Base-by-base conservation (phyloP, 2,113 vertebrate genomes). In the Phainopepla nitens region DNA sequence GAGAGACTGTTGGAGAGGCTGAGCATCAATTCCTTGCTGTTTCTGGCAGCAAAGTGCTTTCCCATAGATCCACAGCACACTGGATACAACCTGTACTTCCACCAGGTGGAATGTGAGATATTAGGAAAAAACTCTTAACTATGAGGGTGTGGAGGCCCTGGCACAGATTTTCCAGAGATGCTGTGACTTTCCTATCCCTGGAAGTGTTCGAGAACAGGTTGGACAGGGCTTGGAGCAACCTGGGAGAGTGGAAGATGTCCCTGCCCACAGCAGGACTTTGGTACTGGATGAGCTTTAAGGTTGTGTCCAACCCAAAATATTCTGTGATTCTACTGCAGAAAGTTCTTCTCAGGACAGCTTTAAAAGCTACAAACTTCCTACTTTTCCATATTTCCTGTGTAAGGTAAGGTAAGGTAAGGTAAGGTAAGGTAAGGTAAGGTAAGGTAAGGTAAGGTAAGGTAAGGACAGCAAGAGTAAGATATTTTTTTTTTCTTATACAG, bases 61-160 rank as follows among this genome's bases (percentile, higher is more conserved):
- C 20, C 54, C 15, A 47, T 2, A 36, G 29, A 80, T 10, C 47
- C 29, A 15, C 0, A 1, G 21, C 17, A 56, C 0, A 0, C 2
- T 0, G 0, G 21, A 41, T 15, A 21, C 39, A 54, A 13, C 17
- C 31, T 65, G 12, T 21, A 9, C 3, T 29, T 69, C 29, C 24
- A 69, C 15, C 4, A 85, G 20, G 16, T 18, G 51, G 47, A 50
- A 42, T 3, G 12, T 14, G 44, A 54, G 25, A 33, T 35, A 54
- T 16, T 27, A 8, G 18, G 35, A 28, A 62, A 31, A 54, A 35
- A 23, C 4, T 27, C 4, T 33, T 13, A 9, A 8, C 8, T 42
- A 22, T 23, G 64, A 49, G 8, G 7, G 4, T 20, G 29, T 4
- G 7, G 42, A 83, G 15, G 27, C 3, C 6, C 27, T 56, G 35